A percentile compares a stretch with the other conserved stretches of the same genome.
Conservation (phyloP, 2,888 invertebrate genomes). For the Pseudanteris insignis region DNA sequence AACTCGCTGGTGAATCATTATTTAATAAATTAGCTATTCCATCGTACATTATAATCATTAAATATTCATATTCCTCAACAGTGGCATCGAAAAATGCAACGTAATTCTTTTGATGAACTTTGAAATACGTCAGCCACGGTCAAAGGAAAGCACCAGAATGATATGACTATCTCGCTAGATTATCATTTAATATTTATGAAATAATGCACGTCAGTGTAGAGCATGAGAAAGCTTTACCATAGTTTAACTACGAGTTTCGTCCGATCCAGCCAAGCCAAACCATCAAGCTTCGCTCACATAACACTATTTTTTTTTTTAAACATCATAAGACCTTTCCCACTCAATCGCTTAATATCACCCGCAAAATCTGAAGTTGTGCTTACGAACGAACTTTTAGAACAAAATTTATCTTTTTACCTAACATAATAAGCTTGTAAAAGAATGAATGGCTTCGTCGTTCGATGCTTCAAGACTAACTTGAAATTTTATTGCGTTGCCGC, state of each 20-base stretch:
- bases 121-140: slow-evolving; percentile 21
- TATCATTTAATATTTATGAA: slow-evolving; percentile 39
- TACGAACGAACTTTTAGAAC: no score
- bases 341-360: neutral
- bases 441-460: no score
- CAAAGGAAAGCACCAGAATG: slow-evolving; percentile 18
- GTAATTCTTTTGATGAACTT: slow-evolving; percentile 10
- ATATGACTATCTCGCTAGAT: slow-evolving; percentile 29
- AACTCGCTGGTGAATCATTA: slow-evolving; percentile 2
- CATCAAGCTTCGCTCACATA: neutral
- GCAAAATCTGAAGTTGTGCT: neutral
- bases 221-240: slow-evolving; percentile 35
- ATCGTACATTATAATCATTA: slow-evolving; percentile 6
- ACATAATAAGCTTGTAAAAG: no score
- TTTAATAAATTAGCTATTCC: slow-evolving; percentile 6
- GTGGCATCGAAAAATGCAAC: slow-evolving; percentile 5
- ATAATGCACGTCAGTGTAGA: slow-evolving; percentile 26
- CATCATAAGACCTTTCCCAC: neutral
- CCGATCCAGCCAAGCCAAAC: slow-evolving; percentile 12
- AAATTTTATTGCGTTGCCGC: no score
- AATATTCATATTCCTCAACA: slow-evolving; percentile 19
- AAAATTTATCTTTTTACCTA: no score
- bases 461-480: no score
- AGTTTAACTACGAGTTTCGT: slow-evolving; percentile 16
- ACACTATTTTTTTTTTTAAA: no score